Evolutionary conservation across 2,888 invertebrate genomes (phyloP).

Genomic region (Euplagia quadripunctaria): DNA sequence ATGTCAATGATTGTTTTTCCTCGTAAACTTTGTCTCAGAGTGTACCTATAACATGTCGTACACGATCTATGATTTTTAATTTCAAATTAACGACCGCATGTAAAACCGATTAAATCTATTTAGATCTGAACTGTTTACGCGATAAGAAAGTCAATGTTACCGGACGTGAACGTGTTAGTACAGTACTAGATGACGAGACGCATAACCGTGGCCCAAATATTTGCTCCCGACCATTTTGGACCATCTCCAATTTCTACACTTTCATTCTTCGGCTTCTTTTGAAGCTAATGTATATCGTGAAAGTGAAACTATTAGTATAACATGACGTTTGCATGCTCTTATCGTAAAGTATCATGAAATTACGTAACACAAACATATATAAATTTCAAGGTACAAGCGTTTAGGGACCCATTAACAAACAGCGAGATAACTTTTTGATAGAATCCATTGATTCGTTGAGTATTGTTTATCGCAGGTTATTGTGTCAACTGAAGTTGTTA

Average conservation of each 20-base stretch:
- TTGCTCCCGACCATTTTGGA: constrained; percentile 77
- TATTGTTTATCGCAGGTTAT: constrained; percentile 80
- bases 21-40: constrained; percentile 19
- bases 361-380: constrained; percentile 55
- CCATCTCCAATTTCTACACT: constrained; percentile 78
- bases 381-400: constrained; percentile 43
- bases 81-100: constrained; percentile 57
- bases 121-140: constrained; percentile 73
- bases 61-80: constrained; percentile 43
- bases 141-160: constrained; percentile 85
- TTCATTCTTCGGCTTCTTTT: constrained; percentile 73
- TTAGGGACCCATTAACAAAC: constrained; percentile 61
- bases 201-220: constrained; percentile 84
- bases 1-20: constrained; percentile 22
- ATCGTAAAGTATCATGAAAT: constrained; percentile 47
- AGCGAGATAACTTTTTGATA: constrained; percentile 65
- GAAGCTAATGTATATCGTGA: constrained; percentile 48
- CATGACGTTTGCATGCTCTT: constrained; percentile 28
- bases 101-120: constrained; percentile 71
- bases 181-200: constrained; percentile 76
- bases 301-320: constrained; percentile 37
- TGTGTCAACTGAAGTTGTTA: constrained; percentile 77
- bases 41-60: constrained; percentile 24
- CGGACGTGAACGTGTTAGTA: constrained; percentile 75
- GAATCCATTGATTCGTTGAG: constrained; percentile 71